A percentile compares a stretch with the other conserved stretches of the same genome.
These are phyloP conservation scores for Scaeva pyrastri DNA, from an alignment of 2,888 invertebrate genomes.

Conservation along the genomic window DNA sequence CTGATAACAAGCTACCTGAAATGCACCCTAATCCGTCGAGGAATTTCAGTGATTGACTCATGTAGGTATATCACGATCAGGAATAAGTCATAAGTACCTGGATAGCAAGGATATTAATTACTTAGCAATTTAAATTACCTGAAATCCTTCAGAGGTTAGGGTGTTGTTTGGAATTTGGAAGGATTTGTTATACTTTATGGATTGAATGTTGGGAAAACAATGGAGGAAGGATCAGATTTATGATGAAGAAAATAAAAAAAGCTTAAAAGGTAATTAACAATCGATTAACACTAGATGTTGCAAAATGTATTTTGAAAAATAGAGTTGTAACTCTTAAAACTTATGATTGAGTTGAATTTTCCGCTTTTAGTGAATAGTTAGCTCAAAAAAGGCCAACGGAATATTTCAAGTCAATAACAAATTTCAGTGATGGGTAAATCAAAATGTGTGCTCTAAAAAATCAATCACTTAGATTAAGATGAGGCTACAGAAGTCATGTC, in stretches of 20 bases:
- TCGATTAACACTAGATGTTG: slow-evolving; percentile 1
- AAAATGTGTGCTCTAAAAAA: too few species aligned
- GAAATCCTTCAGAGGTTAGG: not conserved
- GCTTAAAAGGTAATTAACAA: slow-evolving; percentile 5
- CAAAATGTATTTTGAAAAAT: not conserved
- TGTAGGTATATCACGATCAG: not conserved
- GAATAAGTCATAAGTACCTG: slow-evolving; percentile 30
- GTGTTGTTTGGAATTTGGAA: not conserved
- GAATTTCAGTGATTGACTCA: slow-evolving; percentile 46
- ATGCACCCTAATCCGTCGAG: slow-evolving; percentile 45
- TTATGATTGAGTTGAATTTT: too few species aligned
- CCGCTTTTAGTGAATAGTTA: not conserved
- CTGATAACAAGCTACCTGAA: slow-evolving; percentile 37
- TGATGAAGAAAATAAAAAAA: not conserved
- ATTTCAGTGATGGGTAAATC: too few species aligned
- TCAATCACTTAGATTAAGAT: too few species aligned
- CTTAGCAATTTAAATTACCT: not conserved
- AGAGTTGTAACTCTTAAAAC: not conserved
- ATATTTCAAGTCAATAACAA: too few species aligned
- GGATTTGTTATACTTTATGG: slow-evolving; percentile 34
- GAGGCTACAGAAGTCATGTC: too few species aligned
- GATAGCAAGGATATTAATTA: slow-evolving; percentile 30
- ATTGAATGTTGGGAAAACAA: too few species aligned
- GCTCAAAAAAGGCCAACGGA: too few species aligned
- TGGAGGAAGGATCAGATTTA: not conserved